Evolutionary conservation across 2,888 invertebrate genomes (phyloP), one percentile per base, ranked within the genome.

Genomic region (Troglohyphantes excavatus): DNA sequence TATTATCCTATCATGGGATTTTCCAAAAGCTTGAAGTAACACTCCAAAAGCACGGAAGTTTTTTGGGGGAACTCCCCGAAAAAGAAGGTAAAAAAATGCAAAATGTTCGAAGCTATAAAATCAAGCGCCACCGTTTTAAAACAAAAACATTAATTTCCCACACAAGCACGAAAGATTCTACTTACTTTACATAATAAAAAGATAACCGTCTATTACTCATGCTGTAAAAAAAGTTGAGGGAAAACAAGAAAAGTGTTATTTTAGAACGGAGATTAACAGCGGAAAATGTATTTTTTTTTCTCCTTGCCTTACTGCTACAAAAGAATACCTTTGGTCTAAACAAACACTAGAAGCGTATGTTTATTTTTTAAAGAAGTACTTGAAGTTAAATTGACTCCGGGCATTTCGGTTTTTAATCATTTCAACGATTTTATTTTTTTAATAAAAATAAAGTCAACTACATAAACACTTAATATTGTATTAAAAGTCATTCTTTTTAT

Each of bases 121-220:
- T 85, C 68, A 85, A 85, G 76, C 46, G 46, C 53, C 59, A 5
- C 33, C 59, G 63, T 76, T 85, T 76, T 85, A 85, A 85, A 85
- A 76, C 68, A 85, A 85, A 75, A 68, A 76, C 85, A 76, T 85
- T 85, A 75, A 85, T 85, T 76, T 76, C 59, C 46, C 7, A n/a
- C 17, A 59, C 17, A 0, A 29, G 46, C 85, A 76, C 85, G 85
- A 67, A 76, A 85, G 23, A 53, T 46, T 65, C 29, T 26, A 75
- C 85, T 82, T 82, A 82, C 29, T 83, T 83, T 83, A 65, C 83
- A 83, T 83, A 83, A 83, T 83, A 83, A 83, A 83, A 83, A 83
- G 83, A 83, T 83, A 83, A 83, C 65, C 43, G 23, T 63, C 72
- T 73, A 73, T 83, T 73, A 73, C 39, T 63, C 43, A 61, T 46